Evolutionary conservation across 2,888 invertebrate genomes (phyloP), one percentile per base, ranked within the genome.

Genomic region (Aphrophora alni): DNA sequence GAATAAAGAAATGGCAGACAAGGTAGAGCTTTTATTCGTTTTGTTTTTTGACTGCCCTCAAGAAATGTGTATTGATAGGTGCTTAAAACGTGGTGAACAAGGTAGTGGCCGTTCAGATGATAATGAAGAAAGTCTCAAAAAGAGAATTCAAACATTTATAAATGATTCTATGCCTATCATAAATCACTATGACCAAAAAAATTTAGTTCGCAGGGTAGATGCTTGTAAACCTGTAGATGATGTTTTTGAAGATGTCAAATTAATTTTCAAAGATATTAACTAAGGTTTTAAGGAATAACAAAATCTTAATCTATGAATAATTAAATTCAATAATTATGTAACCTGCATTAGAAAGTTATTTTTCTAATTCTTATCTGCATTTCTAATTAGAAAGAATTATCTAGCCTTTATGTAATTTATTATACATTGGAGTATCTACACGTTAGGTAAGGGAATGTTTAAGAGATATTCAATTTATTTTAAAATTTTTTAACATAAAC

Each of bases 71-170:
- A 93, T 95, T 0, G 89, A 94, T 38, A 91, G 99, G 69, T 99
- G 98, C 87, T 87, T 99, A 78, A 91, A 92, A 4, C 92, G 98
- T 82, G 98, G 98, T 0, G 94, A 94, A 75, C 93, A 93, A 71
- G 97, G 96, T 74, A 98, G 97, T 88, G 98, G 98, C 0, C 93
- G 99, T 14, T 92, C 94, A 0, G 99, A 99, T 88, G 99, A 99
- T 88, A 99, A 99, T 87, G 88, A 93, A 70, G 97, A 97, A 68
- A 95, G 95, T 85, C 89, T 98, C 73, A 92, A 93, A 85, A 97
- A 98, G 87, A 92, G 98, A 81, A 95, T 98, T 85, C 91, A 93
- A 84, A 98, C 97, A 0, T 97, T 97, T 87, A 88, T 93, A 27
- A 93, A 92, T 82, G 95, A 96, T 86, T 97, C 98, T 0, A 91